Evolutionary conservation across 37 sponge, comb jelly and placozoan genomes (phyloP).

Genomic region (Tethya wilhelma): DNA sequence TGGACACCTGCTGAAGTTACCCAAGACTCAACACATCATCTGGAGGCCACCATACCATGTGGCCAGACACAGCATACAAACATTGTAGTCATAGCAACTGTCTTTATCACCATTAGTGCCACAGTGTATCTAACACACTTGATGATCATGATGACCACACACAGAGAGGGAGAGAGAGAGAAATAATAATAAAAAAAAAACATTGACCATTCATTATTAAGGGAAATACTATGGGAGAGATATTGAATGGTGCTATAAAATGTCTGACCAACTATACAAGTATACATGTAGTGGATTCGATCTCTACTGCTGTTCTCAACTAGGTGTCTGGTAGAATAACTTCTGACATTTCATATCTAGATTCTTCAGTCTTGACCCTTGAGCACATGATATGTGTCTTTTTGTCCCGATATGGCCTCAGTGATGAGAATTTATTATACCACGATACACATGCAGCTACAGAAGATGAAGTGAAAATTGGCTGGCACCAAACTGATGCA

Average conservation of each 20-base stretch:
- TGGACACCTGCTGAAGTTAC: neutral
- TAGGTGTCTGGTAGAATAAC: constrained; percentile 70
- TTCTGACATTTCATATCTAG: constrained; percentile 68
- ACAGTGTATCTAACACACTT: too few species aligned
- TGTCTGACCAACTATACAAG: constrained; percentile 66
- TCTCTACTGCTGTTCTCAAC: constrained; percentile 56
- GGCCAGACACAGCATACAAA: too few species aligned
- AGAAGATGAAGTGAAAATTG: too few species aligned
- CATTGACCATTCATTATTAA: neutral
- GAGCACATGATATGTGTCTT: too few species aligned
- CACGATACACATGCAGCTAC: too few species aligned
- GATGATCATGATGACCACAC: neutral
- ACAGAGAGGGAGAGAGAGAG: neutral
- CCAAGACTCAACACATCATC: neutral
- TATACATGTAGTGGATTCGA: constrained; percentile 66
- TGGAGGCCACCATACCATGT: neutral
- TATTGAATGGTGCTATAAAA: neutral
- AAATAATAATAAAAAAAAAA: neutral
- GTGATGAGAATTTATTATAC: too few species aligned
- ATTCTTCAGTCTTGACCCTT: too few species aligned
- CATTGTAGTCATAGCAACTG: too few species aligned
- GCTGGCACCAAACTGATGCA: too few species aligned
- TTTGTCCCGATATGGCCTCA: too few species aligned
- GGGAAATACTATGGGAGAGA: too few species aligned
- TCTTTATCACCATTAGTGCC: too few species aligned